A percentile compares a stretch with the other conserved stretches of the same genome.
Conservation (phyloP, 2,888 invertebrate species). For the Apodemia duryi region DNA sequence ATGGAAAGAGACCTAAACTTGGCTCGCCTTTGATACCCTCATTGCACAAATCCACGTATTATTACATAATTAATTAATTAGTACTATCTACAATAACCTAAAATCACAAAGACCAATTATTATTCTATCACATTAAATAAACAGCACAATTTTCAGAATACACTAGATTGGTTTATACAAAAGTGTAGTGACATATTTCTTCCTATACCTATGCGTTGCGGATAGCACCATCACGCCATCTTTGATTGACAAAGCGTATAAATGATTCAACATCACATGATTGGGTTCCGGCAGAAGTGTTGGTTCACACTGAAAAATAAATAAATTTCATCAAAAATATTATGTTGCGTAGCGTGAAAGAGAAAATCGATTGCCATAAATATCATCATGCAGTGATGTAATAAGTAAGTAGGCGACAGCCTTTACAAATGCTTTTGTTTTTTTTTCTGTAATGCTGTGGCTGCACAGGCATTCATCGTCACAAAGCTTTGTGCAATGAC, state of each 20-base stretch:
- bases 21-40: constrained; percentile 28
- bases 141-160: constrained; percentile 18
- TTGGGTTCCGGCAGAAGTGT: constrained; percentile 99
- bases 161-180: constrained; percentile 97
- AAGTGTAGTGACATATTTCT: constrained; percentile 99
- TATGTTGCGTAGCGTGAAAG: too few species aligned
- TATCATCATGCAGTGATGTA: too few species aligned
- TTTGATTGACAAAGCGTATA: constrained; percentile 99
- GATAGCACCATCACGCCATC: constrained; percentile 99
- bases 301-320: constrained; percentile 92
- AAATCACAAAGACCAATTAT: constrained; percentile 15
- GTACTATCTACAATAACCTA: constrained; percentile 8
- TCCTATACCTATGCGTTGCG: constrained; percentile 98
- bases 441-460: too few species aligned
- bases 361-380: too few species aligned
- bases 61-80: constrained; percentile 8
- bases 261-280: constrained; percentile 99
- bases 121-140: constrained; percentile 16
- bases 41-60: constrained; percentile 23
- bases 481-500: too few species aligned
- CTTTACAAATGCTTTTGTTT: too few species aligned
- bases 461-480: too few species aligned
- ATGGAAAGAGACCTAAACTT: constrained; percentile 52
- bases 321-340: neutral
- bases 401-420: too few species aligned